Conservation (phyloP, 2,797 vertebrate genomes). For the Decapterus maruadsi region DNA sequence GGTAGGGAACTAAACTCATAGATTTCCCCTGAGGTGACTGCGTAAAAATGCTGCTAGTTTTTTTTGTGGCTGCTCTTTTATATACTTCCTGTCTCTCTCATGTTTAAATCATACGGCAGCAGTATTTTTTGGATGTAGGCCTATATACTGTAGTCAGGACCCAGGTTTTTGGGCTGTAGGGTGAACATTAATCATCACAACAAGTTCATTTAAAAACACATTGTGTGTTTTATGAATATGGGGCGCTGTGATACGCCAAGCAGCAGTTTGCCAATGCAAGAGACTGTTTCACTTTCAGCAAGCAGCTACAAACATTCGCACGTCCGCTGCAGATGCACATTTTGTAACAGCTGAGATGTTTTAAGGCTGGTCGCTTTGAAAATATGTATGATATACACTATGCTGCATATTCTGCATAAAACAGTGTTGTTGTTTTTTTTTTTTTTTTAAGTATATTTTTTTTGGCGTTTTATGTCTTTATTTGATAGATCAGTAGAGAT, state of each 20-base stretch:
- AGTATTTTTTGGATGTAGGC: conserved; percentile 21
- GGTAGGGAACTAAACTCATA: conserved; percentile 43
- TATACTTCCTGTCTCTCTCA: conserved; percentile 52
- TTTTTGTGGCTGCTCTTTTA: conserved; percentile 38
- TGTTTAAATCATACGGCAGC: conserved; percentile 53
- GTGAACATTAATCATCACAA: conserved; percentile 20
- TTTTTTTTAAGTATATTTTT: too few species aligned
- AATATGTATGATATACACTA: neutral
- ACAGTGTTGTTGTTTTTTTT: too few species aligned
- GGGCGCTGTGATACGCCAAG: neutral
- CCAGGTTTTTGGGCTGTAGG: conserved; percentile 14
- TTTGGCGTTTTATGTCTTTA: too few species aligned
- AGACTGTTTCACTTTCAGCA: neutral
- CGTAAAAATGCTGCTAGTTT: conserved; percentile 41
- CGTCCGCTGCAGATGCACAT: neutral
- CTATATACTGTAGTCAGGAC: neutral
- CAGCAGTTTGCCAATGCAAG: neutral
- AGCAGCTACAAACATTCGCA: neutral
- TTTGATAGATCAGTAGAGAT: too few species aligned
- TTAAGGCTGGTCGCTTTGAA: conserved; percentile 1
- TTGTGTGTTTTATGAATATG: neutral
- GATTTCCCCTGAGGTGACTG: conserved; percentile 59
- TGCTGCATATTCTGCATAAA: neutral
- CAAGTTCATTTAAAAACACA: neutral
- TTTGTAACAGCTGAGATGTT: neutral